Conservation (phyloP, 2,888 invertebrate genomes). For the Eupithecia abbreviata region DNA sequence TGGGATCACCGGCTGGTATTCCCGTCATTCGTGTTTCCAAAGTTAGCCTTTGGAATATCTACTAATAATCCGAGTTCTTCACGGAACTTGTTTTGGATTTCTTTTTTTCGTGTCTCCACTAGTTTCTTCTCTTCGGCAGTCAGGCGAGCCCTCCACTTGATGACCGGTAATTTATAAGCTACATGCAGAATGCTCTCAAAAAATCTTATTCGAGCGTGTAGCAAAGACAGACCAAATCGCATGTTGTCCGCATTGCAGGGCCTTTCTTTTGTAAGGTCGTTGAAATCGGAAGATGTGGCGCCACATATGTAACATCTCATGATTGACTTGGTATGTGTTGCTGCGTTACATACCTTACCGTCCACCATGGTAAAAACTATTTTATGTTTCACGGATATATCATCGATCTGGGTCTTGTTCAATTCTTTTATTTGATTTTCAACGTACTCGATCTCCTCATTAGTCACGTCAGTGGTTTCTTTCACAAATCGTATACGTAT, state of each 20-base stretch:
- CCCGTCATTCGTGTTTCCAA: constrained; percentile 21
- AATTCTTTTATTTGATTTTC: background rate
- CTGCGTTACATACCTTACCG: background rate
- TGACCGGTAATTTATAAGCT: background rate
- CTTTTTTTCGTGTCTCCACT: constrained; percentile 2
- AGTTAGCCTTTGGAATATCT: constrained; percentile 18
- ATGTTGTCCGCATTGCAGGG: background rate
- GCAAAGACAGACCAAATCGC: constrained; percentile 32
- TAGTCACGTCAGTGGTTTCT: background rate
- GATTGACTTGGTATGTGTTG: background rate
- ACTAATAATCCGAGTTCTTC: background rate
- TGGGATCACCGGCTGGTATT: background rate
- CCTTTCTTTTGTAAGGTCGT: background rate
- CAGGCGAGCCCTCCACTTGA: background rate
- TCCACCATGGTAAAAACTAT: constrained; percentile 2
- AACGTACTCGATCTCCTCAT: background rate
- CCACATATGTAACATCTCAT: background rate
- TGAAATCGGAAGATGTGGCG: background rate
- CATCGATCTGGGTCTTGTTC: background rate
- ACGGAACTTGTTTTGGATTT: background rate
- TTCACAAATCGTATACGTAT: constrained; percentile 34
- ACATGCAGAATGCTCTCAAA: constrained; percentile 33
- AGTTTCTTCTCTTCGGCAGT: background rate
- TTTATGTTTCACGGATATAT: background rate
- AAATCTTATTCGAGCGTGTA: constrained; percentile 43